Evolutionary conservation across 2,113 vertebrate genomes (phyloP).

Genomic region (Phalacrocorax carbo): DNA sequence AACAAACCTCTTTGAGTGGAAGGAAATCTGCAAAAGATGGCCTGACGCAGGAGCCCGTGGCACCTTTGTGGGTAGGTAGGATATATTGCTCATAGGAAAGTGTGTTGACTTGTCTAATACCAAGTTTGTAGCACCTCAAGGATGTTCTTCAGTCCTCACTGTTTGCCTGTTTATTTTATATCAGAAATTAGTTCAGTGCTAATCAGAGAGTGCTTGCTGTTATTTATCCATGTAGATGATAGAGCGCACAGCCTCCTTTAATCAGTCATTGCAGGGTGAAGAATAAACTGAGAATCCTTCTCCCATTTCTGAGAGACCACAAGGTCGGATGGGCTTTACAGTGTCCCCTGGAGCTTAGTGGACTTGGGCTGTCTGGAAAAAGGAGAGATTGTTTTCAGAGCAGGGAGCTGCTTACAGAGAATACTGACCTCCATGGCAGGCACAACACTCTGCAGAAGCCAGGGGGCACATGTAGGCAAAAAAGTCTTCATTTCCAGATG

Average conservation of each 20-base stretch:
- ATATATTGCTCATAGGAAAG: neutral
- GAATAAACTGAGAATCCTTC: neutral
- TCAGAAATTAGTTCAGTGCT: neutral
- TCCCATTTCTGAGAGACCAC: neutral
- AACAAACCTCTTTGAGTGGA: neutral
- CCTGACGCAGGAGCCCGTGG: neutral
- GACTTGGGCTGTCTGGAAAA: neutral
- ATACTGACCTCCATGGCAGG: neutral
- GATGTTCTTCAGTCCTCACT: neutral
- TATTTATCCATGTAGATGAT: neutral
- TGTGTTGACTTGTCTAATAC: neutral
- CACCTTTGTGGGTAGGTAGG: neutral
- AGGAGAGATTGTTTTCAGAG: neutral
- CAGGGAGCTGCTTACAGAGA: neutral
- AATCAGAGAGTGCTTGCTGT: neutral
- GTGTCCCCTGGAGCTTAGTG: neutral
- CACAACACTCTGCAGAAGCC: neutral
- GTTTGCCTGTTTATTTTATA: neutral
- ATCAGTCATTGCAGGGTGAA: neutral
- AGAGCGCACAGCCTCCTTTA: neutral
- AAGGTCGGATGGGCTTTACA: neutral
- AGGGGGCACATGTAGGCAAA: neutral
- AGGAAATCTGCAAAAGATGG: neutral
- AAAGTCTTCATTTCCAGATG: neutral
- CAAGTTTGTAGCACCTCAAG: neutral